Conservation (phyloP, 1,140 invertebrate species). For the Magallana gigas region DNA sequence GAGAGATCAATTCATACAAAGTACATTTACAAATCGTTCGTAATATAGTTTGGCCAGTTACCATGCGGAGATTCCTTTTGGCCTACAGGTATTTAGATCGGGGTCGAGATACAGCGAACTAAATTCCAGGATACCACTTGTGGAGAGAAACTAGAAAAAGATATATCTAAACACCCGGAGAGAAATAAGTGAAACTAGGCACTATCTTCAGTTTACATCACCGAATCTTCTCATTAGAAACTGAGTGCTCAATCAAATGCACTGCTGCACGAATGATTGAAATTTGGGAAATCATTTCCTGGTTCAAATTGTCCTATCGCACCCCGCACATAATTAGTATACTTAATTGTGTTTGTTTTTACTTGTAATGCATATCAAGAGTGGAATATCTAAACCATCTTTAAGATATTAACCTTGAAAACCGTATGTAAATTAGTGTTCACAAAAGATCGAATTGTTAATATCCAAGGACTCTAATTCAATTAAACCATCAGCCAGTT, state of each 20-base stretch:
- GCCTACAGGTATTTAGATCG: constrained; percentile 27
- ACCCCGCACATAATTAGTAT: too few relatives aligned
- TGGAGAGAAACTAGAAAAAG: not conserved
- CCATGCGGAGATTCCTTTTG: not conserved
- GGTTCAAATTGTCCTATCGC: too few relatives aligned
- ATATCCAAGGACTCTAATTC: constrained; percentile 1
- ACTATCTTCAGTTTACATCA: not conserved
- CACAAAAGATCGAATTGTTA: not conserved
- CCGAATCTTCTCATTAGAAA: not conserved
- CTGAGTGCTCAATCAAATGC: not conserved
- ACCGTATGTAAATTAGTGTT: not conserved
- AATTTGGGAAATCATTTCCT: too few relatives aligned
- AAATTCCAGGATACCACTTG: not conserved
- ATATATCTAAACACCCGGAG: not conserved
- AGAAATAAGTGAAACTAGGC: not conserved
- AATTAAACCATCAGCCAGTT: not conserved
- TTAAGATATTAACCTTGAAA: too few relatives aligned
- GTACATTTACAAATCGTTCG: too few relatives aligned
- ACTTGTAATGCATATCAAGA: too few relatives aligned
- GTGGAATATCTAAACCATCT: too few relatives aligned
- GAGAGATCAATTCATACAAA: too few relatives aligned
- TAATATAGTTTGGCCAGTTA: too few relatives aligned
- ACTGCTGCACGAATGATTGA: too few relatives aligned
- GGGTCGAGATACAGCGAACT: constrained; percentile 7
- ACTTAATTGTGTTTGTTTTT: too few relatives aligned